Percentiles rank a stretch among this genome's conserved stretches.
Evolutionary conservation across 2,797 vertebrate genomes (phyloP).

Genomic region (Lepidocolaptes lacrymiger): DNA sequence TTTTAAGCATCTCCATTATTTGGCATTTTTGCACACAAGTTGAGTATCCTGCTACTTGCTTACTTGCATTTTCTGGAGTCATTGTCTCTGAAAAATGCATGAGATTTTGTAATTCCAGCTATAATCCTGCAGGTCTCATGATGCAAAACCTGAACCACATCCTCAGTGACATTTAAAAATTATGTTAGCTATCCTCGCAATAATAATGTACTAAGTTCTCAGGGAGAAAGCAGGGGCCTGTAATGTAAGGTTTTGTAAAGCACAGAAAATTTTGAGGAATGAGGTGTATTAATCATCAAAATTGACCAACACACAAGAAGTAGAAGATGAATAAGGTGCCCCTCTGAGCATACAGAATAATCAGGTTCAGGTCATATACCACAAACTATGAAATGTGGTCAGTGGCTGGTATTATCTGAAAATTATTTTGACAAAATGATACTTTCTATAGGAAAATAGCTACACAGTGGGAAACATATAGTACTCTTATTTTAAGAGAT

Average conservation of each 20-base stretch:
- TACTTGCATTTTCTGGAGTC: background rate
- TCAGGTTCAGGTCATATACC: background rate
- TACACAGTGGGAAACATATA: background rate
- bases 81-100: background rate
- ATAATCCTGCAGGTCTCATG: background rate
- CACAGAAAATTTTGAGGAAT: constrained; percentile 1
- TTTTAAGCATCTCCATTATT: background rate
- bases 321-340: background rate
- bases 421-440: constrained; percentile 40
- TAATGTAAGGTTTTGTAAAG: background rate
- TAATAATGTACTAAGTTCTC: background rate
- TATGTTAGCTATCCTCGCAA: background rate
- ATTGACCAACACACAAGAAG: background rate
- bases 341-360: background rate
- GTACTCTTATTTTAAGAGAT: background rate
- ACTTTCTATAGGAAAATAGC: background rate
- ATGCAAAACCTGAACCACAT: background rate
- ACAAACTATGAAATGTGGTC: constrained; percentile 14
- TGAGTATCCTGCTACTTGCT: background rate
- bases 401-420: background rate
- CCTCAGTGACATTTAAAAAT: background rate
- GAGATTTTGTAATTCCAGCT: background rate
- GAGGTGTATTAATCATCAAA: background rate
- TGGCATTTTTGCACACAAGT: background rate
- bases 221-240: background rate